Percentiles rank a stretch among this genome's conserved stretches.
Conservation (phyloP, 2,113 vertebrate species). For the Noturus placidus region DNA sequence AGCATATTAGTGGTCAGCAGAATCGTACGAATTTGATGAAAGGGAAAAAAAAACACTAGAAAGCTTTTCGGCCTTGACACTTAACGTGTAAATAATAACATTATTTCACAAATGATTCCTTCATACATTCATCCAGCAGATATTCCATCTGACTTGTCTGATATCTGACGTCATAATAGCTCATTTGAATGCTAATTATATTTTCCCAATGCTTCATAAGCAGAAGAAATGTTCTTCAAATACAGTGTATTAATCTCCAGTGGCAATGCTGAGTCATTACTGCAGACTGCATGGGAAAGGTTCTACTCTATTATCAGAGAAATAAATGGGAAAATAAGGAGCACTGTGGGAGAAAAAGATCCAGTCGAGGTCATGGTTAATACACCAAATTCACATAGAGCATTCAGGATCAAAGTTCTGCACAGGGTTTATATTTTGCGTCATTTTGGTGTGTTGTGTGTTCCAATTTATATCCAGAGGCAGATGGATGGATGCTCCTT, state of each 20-base stretch:
- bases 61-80: background rate
- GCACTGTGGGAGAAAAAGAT: constrained; percentile 5
- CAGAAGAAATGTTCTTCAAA: constrained; percentile 41
- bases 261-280: constrained; percentile 17
- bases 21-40: background rate
- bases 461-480: constrained; percentile 24
- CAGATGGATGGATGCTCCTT: constrained; percentile 45
- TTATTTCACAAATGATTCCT: background rate
- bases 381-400: background rate
- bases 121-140: background rate
- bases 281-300: constrained; percentile 8
- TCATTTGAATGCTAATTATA: background rate
- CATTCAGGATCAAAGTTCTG: background rate
- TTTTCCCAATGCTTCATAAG: background rate
- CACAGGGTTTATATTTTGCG: background rate
- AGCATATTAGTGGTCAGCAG: background rate
- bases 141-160: background rate
- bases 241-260: constrained; percentile 12
- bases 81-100: background rate
- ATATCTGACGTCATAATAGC: background rate
- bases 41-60: background rate
- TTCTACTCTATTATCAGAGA: constrained; percentile 48
- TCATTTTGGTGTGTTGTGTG: background rate
- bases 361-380: background rate
- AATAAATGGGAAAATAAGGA: background rate